Evolutionary conservation across 1,140 invertebrate genomes (phyloP).

Genomic region (Drosophila sp.): DNA sequence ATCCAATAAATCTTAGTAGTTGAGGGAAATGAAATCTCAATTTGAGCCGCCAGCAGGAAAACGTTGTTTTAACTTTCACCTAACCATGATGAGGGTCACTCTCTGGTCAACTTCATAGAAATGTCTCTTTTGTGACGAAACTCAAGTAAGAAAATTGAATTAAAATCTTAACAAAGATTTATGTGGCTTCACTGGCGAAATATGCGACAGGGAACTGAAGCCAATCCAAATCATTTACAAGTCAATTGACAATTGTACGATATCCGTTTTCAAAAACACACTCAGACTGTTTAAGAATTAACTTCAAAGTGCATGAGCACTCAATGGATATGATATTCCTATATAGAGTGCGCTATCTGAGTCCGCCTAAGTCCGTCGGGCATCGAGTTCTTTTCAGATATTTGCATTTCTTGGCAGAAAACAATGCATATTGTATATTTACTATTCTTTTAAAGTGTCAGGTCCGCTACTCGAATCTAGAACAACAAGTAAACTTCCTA

Average conservation of each 20-base stretch:
- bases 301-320: constrained; percentile 11
- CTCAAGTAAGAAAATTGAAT: constrained; percentile 49
- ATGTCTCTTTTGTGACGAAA: no score
- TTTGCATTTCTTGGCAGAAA: constrained; percentile 5
- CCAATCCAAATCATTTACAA: constrained; percentile 60
- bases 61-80: constrained; percentile 54
- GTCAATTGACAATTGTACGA: constrained; percentile 75
- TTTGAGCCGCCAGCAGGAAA: constrained; percentile 31
- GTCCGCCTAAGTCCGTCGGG: not conserved
- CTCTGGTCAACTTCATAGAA: constrained; percentile 8
- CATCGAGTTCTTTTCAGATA: not conserved
- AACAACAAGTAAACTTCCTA: constrained; percentile 8
- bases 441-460: not conserved
- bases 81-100: constrained; percentile 53
- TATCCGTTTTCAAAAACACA: constrained; percentile 55
- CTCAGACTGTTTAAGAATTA: not conserved
- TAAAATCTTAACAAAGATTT: constrained; percentile 75
- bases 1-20: constrained; percentile 21
- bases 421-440: constrained; percentile 16
- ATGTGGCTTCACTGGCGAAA: constrained; percentile 39
- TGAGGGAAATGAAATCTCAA: constrained; percentile 27
- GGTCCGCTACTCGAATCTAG: constrained; percentile 5
- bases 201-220: constrained; percentile 8
- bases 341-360: not conserved
- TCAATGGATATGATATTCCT: not conserved